These are phyloP conservation scores for Drosophila navojoa DNA, from an alignment of 1,140 invertebrate genomes.

Conservation along the genomic window DNA sequence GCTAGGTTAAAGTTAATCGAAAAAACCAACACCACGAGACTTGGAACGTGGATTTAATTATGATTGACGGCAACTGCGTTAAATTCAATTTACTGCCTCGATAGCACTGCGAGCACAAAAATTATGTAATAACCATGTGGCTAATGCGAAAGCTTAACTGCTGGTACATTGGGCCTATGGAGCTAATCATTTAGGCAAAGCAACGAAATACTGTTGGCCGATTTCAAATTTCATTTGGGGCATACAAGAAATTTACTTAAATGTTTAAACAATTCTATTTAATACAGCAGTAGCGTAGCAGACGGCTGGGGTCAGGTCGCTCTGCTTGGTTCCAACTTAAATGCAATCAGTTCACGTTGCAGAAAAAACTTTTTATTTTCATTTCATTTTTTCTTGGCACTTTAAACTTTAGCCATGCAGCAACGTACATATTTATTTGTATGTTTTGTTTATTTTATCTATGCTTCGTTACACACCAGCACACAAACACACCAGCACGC, in stretches of 20 bases:
- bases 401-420: constrained; percentile 70
- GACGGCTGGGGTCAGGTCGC: constrained; percentile 2
- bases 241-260: not conserved
- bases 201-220: not conserved
- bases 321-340: constrained; percentile 51
- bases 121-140: constrained; percentile 29
- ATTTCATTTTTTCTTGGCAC: constrained; percentile 75
- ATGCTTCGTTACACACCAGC: constrained; percentile 76
- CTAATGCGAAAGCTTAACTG: not conserved
- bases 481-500: constrained; percentile 20
- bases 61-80: constrained; percentile 51
- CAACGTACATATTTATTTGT: constrained; percentile 69
- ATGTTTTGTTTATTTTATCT: constrained; percentile 79
- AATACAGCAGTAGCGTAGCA: constrained; percentile 4
- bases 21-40: constrained; percentile 51
- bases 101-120: constrained; percentile 56
- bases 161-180: not conserved
- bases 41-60: constrained; percentile 63
- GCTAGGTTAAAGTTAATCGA: constrained; percentile 61
- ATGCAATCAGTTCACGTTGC: constrained; percentile 65
- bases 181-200: too few species aligned
- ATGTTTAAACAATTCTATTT: constrained; percentile 4
- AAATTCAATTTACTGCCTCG: constrained; percentile 68
- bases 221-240: not conserved
- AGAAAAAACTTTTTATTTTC: constrained; percentile 51